Percentiles rank a stretch among this genome's conserved stretches.
Evolutionary conservation across 2,888 invertebrate species (phyloP).

Genomic region (Troilus luridus): DNA sequence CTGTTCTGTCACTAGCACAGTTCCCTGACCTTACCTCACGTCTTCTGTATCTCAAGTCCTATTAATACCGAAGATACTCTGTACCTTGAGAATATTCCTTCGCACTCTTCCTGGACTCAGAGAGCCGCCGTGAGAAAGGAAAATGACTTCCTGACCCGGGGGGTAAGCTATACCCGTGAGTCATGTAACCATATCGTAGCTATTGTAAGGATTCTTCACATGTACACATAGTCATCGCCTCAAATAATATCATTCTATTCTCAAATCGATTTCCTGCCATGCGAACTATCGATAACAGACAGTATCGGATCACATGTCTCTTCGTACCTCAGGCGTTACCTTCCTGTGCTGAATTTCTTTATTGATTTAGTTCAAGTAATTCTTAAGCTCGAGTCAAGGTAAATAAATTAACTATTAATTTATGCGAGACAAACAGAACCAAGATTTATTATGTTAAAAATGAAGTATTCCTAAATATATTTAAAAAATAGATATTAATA

Average conservation of each 20-base stretch:
- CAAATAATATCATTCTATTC: slow-evolving; percentile 28
- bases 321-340: background rate
- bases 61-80: background rate
- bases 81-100: background rate
- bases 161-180: slow-evolving; percentile 44
- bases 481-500: no score
- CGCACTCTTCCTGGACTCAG: background rate
- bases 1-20: no score
- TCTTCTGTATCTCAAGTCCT: background rate
- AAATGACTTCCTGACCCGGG: slow-evolving; percentile 44
- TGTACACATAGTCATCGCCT: background rate
- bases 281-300: background rate
- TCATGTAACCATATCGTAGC: slow-evolving; percentile 46
- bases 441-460: no score
- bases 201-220: slow-evolving; percentile 27
- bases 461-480: no score
- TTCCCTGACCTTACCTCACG: no score
- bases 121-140: slow-evolving; percentile 41
- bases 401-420: background rate
- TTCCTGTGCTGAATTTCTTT: background rate
- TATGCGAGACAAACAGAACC: no score
- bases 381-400: background rate
- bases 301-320: background rate
- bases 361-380: background rate
- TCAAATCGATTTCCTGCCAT: background rate